phyloP scores from a whole-genome alignment of 2,888 invertebrate genomes.

The Spodoptera picta region DNA sequence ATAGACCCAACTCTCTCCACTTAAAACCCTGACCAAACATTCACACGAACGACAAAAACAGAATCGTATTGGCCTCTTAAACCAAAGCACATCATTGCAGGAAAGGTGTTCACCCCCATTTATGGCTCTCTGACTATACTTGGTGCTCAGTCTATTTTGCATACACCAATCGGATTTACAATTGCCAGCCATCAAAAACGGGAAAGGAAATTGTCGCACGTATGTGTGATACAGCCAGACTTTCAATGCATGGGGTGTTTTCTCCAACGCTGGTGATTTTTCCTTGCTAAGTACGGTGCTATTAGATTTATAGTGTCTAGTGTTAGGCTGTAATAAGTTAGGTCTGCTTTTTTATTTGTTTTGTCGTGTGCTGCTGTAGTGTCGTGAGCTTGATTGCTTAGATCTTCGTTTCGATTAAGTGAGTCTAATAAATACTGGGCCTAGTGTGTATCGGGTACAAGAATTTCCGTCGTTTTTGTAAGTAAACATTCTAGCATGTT shows the following conservation, averaged over 20 bases:
- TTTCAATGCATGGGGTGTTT: conserved; percentile 52
- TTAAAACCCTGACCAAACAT: conserved; percentile 39
- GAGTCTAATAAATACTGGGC: too few species aligned
- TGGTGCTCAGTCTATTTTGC: conserved; percentile 74
- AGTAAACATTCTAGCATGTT: too few species aligned
- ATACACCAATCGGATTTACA: conserved; percentile 74
- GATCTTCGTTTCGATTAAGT: too few species aligned
- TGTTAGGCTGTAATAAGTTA: conserved; percentile 23
- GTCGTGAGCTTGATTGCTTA: not conserved
- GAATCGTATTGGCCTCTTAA: conserved; percentile 65
- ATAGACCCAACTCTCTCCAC: conserved; percentile 18
- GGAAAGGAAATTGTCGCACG: conserved; percentile 77
- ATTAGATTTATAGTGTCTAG: conserved; percentile 49
- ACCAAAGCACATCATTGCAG: conserved; percentile 66
- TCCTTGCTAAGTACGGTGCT: conserved; percentile 45
- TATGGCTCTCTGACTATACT: conserved; percentile 73
- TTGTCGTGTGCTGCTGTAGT: conserved; percentile 13
- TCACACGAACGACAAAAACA: conserved; percentile 61
- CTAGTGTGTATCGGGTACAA: too few species aligned
- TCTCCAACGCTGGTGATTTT: conserved; percentile 44
- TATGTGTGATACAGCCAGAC: conserved; percentile 44
- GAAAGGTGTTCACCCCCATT: conserved; percentile 66
- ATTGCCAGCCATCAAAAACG: conserved; percentile 77
- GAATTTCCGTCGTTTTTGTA: too few species aligned
- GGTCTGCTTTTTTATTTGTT: conserved; percentile 44